A percentile compares a stretch with the other conserved stretches of the same genome.
These are phyloP conservation scores for Desmodus rotundus DNA, from an alignment of 2,113 vertebrate species.

Conservation along the genomic window DNA sequence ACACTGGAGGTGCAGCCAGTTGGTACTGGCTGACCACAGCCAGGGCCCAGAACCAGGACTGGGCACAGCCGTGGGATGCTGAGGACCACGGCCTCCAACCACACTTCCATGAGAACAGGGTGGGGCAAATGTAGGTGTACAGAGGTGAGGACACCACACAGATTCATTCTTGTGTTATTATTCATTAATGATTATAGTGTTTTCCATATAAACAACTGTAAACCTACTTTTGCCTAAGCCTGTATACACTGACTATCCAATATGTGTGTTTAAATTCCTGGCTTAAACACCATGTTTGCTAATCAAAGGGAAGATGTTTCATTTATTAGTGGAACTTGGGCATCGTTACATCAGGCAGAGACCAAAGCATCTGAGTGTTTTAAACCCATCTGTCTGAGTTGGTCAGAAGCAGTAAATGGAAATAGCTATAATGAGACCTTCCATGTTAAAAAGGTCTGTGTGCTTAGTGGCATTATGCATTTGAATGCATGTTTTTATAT, in stretches of 20 bases:
- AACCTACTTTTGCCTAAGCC: too few relatives aligned
- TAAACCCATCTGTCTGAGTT: neutral
- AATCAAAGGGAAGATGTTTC: neutral
- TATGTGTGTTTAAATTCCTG: neutral
- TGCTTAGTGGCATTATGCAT: neutral
- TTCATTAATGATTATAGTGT: too few relatives aligned
- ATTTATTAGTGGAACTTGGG: neutral
- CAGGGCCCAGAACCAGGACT: neutral
- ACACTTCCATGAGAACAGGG: neutral
- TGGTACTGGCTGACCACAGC: neutral
- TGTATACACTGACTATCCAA: too few relatives aligned
- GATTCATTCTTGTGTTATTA: too few relatives aligned
- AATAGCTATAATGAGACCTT: neutral
- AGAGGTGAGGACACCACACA: too few relatives aligned
- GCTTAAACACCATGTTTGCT: neutral
- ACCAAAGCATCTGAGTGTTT: neutral
- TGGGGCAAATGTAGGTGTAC: too few relatives aligned
- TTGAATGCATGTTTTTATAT: neutral
- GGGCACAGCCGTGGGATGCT: too few relatives aligned
- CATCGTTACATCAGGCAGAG: neutral
- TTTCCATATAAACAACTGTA: too few relatives aligned
- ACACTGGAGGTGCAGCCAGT: neutral
- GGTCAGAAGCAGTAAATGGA: neutral
- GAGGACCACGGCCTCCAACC: neutral
- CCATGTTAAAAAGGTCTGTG: neutral